Percentiles rank a stretch among this genome's conserved stretches.
Conservation (phyloP, 2,888 invertebrate species). For the Trachelus iudaicus region DNA sequence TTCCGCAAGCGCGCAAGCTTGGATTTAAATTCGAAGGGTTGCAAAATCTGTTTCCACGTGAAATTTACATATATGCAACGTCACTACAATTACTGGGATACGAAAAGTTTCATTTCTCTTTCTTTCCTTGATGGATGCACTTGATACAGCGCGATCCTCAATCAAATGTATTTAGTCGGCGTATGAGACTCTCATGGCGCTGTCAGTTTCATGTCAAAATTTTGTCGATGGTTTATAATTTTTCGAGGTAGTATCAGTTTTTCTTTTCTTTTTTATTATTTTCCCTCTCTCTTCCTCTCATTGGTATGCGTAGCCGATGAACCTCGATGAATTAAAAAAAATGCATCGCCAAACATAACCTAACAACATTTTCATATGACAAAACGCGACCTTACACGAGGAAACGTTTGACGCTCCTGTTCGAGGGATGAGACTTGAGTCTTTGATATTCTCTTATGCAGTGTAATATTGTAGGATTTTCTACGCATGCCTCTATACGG, state of each 20-base stretch:
- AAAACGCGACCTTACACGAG: not conserved
- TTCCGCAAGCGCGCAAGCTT: not conserved
- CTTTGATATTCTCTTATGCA: not conserved
- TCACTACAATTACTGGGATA: not conserved
- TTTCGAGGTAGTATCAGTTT: not conserved
- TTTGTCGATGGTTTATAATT: not conserved
- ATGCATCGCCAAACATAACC: not conserved
- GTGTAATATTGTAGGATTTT: constrained; percentile 29
- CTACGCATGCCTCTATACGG: constrained; percentile 63
- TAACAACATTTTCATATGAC: not conserved
- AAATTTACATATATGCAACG: not conserved
- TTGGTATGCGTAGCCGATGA: not conserved
- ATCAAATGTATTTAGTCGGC: not conserved
- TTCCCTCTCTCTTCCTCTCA: not conserved
- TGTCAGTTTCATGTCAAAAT: not conserved
- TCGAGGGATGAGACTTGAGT: not conserved
- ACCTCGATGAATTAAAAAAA: not conserved
- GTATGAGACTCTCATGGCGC: not conserved
- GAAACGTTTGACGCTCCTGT: not conserved
- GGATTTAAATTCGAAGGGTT: not conserved
- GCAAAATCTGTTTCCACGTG: not conserved
- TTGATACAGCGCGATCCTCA: not conserved
- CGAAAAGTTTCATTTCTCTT: not conserved
- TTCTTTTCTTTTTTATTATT: not conserved
- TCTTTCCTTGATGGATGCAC: not conserved